These are phyloP conservation scores for Cephus cinctus DNA, from an alignment of 1,140 invertebrate species.

Conservation along the genomic window DNA sequence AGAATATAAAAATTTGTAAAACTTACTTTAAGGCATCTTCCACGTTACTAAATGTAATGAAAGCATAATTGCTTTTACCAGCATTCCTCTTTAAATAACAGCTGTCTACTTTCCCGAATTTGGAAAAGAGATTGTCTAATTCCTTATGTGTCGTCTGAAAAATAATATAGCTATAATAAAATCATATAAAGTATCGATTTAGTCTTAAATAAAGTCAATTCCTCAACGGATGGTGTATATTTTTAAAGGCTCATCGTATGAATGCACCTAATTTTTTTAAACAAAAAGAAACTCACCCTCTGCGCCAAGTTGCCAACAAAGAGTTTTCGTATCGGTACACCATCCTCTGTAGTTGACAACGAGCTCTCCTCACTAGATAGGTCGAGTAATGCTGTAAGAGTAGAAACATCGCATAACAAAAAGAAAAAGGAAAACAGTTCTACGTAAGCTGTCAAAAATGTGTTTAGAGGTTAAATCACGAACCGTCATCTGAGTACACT, in stretches of 20 bases:
- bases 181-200: not conserved
- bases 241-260: not conserved
- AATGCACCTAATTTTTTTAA: not conserved
- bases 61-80: slow-evolving; percentile 44
- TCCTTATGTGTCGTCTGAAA: slow-evolving; percentile 44
- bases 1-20: not conserved
- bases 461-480: no score
- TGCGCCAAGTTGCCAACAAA: slow-evolving; percentile 48
- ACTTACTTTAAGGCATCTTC: slow-evolving; percentile 38
- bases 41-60: slow-evolving; percentile 40
- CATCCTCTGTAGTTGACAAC: slow-evolving; percentile 27
- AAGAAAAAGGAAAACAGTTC: no score
- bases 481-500: no score
- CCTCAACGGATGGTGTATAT: not conserved
- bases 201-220: not conserved
- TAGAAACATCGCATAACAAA: no score
- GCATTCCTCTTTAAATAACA: slow-evolving; percentile 43
- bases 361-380: not conserved
- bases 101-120: slow-evolving; percentile 42
- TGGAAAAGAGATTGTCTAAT: slow-evolving; percentile 36
- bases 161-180: slow-evolving; percentile 14
- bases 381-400: no score
- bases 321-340: slow-evolving; percentile 46
- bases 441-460: no score
- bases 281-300: slow-evolving; percentile 35